phyloP scores from a whole-genome alignment of 2,797 vertebrate species.

The Chiloscyllium punctatum region DNA sequence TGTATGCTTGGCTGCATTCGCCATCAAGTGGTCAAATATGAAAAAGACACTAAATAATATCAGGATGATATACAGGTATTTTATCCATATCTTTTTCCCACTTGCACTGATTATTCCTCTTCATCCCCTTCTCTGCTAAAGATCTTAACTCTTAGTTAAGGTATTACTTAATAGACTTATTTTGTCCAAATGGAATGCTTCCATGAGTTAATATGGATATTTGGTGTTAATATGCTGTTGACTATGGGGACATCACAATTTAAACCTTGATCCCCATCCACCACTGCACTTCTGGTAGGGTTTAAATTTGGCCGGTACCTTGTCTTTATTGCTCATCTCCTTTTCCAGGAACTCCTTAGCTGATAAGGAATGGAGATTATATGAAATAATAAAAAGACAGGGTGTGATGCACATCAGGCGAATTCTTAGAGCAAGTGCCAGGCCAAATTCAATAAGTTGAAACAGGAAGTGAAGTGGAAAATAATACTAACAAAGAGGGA shows the following conservation, averaged over 20 bases:
- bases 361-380: neutral
- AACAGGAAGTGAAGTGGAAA: neutral
- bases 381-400: neutral
- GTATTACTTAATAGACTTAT: neutral
- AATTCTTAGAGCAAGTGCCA: neutral
- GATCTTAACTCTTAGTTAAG: neutral
- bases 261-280: neutral
- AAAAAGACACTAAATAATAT: neutral
- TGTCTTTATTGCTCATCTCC: neutral
- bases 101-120: neutral
- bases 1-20: neutral
- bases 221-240: neutral
- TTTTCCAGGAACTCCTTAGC: neutral
- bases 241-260: neutral
- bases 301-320: neutral
- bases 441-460: neutral
- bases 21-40: conserved; percentile 12
- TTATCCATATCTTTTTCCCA: neutral
- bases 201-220: neutral
- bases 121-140: neutral
- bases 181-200: neutral
- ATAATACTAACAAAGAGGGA: neutral
- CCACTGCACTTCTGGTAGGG: neutral
- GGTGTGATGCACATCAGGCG: neutral
- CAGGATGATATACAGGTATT: neutral